Base-by-base conservation (phyloP, 2,113 vertebrate species). In the Oncorhynchus masou region DNA sequence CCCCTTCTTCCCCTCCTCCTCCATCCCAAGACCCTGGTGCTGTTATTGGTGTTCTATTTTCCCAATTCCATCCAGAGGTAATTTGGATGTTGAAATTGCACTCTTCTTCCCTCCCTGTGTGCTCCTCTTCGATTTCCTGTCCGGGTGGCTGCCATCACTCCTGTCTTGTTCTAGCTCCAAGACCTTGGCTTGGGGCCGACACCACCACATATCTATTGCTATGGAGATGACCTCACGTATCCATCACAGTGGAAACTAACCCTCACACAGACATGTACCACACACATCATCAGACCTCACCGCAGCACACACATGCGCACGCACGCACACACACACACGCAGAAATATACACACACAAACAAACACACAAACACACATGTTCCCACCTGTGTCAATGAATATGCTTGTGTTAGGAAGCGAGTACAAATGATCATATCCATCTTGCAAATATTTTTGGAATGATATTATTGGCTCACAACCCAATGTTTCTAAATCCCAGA, bases 91-190 rank as follows among this genome's bases (percentile, higher is more conserved):
- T 90, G 87, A 92, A 90, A 91, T 91, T 89, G 85, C 88, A 87
- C 89, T 86, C 89, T 91, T 76, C 88, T 87, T 87, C 83, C 84
- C 31, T 15, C 70, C 81, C 68, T 71, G 88, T 85, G 49, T 34
- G 83, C 83, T 88, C 77, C 87, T 89, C 90, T 92, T 93, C 89
- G 92, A 92, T 93, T 93, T 93, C 90, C 92, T 92, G 92, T 93
- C 91, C 85, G 84, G 88, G 87, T 87, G 86, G 85, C 81, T 89
- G 91, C 89, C 89, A 90, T 91, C 90, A 90, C 88, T 92, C 88
- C 85, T 60, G 75, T 76, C 85, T 86, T 83, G 90, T 91, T 90
- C 89, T 92, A 90, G 88, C 84, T 86, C 82, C 75, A 3, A 82
- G 85, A 92, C 91, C 90, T 92, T 92, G 91, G 83, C 75, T 34